Conservation (phyloP, 2,113 vertebrate genomes). For the Orcinus orca region DNA sequence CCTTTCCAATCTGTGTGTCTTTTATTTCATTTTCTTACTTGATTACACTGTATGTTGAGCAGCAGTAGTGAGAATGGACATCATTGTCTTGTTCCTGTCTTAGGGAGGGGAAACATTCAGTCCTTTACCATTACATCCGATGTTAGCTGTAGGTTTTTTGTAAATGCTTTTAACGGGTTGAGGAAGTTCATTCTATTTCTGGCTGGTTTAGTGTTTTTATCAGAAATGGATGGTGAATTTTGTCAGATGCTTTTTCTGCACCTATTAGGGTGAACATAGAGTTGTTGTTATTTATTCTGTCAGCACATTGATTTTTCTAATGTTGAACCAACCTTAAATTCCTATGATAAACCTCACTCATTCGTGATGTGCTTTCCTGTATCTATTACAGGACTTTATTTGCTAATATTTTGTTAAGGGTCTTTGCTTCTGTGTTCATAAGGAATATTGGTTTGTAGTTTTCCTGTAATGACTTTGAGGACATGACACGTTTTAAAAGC, state of each 20-base stretch:
- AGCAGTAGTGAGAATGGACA: not conserved
- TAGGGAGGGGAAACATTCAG: not conserved
- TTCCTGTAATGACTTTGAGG: not conserved
- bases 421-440: not conserved
- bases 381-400: not conserved
- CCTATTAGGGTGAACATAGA: not conserved
- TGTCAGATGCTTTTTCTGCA: not conserved
- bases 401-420: constrained; percentile 1
- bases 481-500: not conserved
- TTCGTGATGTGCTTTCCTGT: not conserved
- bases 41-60: not conserved
- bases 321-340: not conserved
- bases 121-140: not conserved
- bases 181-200: constrained; percentile 1
- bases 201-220: not conserved
- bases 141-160: not conserved
- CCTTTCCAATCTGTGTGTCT: not conserved
- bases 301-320: not conserved
- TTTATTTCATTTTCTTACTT: constrained; percentile 19
- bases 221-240: not conserved
- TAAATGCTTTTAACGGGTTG: not conserved
- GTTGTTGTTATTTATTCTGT: not conserved
- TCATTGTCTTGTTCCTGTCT: not conserved
- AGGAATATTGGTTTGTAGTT: not conserved
- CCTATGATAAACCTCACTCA: not conserved